Evolutionary conservation across 1,140 invertebrate genomes (phyloP).

Genomic region (Drosophila arawakana): DNA sequence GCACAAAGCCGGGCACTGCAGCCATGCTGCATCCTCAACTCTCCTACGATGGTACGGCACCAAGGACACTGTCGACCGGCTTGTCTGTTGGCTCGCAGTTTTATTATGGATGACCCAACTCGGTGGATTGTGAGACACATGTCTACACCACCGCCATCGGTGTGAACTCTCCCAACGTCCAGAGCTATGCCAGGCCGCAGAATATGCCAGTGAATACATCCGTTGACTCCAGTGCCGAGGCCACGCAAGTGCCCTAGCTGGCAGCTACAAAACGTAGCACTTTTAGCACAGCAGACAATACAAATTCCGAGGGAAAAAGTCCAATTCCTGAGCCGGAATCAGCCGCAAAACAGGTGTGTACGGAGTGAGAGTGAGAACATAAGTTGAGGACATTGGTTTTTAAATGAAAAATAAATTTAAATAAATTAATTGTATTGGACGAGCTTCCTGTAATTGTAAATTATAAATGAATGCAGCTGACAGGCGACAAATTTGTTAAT

Average conservation of each 20-base stretch:
- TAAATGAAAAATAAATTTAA: conserved; percentile 13
- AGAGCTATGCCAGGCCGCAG: conserved; percentile 14
- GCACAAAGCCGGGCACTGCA: conserved; percentile 47
- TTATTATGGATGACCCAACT: conserved; percentile 82
- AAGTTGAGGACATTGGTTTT: conserved; percentile 34
- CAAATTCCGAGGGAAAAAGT: conserved; percentile 28
- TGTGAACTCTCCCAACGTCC: conserved; percentile 22
- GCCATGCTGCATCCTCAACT: conserved; percentile 64
- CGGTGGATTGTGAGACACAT: conserved; percentile 53
- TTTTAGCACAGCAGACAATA: conserved; percentile 53
- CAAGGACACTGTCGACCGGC: conserved; percentile 77
- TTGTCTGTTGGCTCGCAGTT: conserved; percentile 76
- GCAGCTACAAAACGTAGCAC: background rate
- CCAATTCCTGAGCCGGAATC: background rate
- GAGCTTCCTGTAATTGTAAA: conserved; percentile 71
- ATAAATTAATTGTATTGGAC: conserved; percentile 42
- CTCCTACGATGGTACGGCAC: conserved; percentile 79
- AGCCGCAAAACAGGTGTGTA: conserved; percentile 13
- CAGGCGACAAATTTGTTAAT: conserved; percentile 6
- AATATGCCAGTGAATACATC: conserved; percentile 8
- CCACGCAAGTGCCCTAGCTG: conserved; percentile 45
- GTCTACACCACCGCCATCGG: conserved; percentile 48
- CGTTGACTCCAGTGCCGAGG: background rate
- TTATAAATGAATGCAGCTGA: conserved; percentile 40
- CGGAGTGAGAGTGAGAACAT: conserved; percentile 7